Evolutionary conservation across 2,888 invertebrate genomes (phyloP).

Genomic region (Chaitophorus viminalis): DNA sequence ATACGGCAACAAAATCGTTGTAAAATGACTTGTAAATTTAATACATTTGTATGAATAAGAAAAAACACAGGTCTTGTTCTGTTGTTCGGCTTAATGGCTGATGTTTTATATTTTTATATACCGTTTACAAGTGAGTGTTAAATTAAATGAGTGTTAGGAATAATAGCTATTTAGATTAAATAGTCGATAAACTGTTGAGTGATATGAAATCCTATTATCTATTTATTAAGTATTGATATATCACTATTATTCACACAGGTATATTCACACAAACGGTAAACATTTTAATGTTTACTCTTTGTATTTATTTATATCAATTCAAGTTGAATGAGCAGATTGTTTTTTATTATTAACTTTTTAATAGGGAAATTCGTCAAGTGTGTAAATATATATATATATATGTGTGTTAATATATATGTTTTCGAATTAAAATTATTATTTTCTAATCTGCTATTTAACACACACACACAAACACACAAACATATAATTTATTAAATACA

Average conservation of each 20-base stretch:
- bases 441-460: too few species aligned
- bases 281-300: not conserved
- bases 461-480: too few species aligned
- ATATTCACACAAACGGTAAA: too few species aligned
- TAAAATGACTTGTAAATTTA: conserved; percentile 14
- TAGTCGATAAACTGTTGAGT: not conserved
- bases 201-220: not conserved
- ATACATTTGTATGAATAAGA: not conserved
- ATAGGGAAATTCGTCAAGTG: not conserved
- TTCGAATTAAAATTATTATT: not conserved
- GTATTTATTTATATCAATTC: not conserved
- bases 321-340: not conserved
- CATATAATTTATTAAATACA: too few species aligned
- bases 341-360: not conserved
- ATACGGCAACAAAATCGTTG: not conserved
- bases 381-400: not conserved
- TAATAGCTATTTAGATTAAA: conserved; percentile 33
- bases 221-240: not conserved
- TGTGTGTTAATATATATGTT: not conserved
- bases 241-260: not conserved
- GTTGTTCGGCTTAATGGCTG: not conserved
- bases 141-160: not conserved
- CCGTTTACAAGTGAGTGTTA: conserved; percentile 22
- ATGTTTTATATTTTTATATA: not conserved
- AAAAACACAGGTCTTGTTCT: not conserved